Evolutionary conservation across 2,888 invertebrate genomes (phyloP), one percentile per base, ranked within the genome.

Genomic region (Eupithecia exiguata): DNA sequence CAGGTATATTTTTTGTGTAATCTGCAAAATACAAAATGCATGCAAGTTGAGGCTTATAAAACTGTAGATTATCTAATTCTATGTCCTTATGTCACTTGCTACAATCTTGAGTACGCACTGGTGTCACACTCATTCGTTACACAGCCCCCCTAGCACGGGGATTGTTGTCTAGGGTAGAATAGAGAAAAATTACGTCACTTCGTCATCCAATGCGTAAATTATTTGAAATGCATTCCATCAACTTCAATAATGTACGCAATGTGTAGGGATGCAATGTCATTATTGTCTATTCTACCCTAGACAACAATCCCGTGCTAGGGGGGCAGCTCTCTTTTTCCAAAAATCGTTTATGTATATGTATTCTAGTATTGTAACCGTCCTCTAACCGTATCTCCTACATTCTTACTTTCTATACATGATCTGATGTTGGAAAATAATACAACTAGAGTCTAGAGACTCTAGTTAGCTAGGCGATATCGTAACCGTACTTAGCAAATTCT

Each of bases 1-100:
- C 46, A 63, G 38, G 53, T 38, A 49, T 16, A 40, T 73, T 65
- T 75, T 75, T 70, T 53, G 38, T 61, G 49, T 72, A 63, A 46
- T 36, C 40, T 66, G 66, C 21, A 16, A 21, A 36, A 36, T 66
- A 25, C 38, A 66, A 65, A 36, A 40, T 66, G 35, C 36, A 63
- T 63, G n/a, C 63, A 65, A 40, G 40, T n/a, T 35, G 62, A 7
- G 9, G 35, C 7, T 35, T 18, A 35, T 35, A 0, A 18, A 35
- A 35, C 35, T 18, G 35, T 35, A 62, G 35, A 35, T 62, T 35
- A 53, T 53, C 10, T 53, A 58, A 58, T 25, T 58, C 25, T 25
- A 58, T 58, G 25, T 58, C 14, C 12, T 25, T 58, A 21, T 12
- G 21, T 21, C 21, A 53, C 53, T 12, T 12, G 10, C 12, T 53